Conservation (phyloP, 1,140 invertebrate genomes). For the Cyclina sinensis region DNA sequence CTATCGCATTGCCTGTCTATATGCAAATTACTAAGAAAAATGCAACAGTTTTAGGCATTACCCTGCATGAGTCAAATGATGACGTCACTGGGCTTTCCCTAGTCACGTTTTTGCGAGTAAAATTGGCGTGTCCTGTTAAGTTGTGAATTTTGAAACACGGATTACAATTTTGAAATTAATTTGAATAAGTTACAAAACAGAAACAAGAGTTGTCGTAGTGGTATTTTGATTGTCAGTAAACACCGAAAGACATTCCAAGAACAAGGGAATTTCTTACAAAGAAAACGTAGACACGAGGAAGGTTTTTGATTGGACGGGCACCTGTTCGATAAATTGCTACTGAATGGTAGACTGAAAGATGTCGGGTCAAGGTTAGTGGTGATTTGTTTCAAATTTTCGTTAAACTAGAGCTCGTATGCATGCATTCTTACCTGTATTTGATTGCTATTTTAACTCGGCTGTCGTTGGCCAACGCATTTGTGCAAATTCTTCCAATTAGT, state of each 20-base stretch:
- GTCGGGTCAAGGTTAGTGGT: slow-evolving; percentile 68
- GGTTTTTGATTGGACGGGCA: slow-evolving; percentile 60
- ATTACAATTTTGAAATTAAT: not conserved
- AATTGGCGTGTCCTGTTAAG: slow-evolving; percentile 41
- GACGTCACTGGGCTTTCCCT: slow-evolving; percentile 81
- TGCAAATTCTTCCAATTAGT: slow-evolving; percentile 5
- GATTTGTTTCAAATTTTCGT: slow-evolving; percentile 36
- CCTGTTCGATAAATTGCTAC: slow-evolving; percentile 51
- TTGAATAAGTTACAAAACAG: not conserved
- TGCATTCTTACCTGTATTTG: not conserved
- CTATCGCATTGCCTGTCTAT: no score
- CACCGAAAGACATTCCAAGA: not conserved
- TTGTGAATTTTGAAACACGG: not conserved
- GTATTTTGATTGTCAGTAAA: not conserved
- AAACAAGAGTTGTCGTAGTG: no score
- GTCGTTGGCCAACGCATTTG: slow-evolving; percentile 2
- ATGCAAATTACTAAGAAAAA: not conserved
- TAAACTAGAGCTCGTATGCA: slow-evolving; percentile 18
- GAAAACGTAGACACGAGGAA: slow-evolving; percentile 38
- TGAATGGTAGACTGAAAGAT: slow-evolving; percentile 67
- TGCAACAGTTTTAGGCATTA: not conserved
- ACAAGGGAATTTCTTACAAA: slow-evolving; percentile 44
- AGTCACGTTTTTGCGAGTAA: slow-evolving; percentile 53
- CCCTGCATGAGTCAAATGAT: slow-evolving; percentile 69
- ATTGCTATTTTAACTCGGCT: not conserved